Conservation (phyloP, 2,797 vertebrate genomes). For the Okamejei kenojei region DNA sequence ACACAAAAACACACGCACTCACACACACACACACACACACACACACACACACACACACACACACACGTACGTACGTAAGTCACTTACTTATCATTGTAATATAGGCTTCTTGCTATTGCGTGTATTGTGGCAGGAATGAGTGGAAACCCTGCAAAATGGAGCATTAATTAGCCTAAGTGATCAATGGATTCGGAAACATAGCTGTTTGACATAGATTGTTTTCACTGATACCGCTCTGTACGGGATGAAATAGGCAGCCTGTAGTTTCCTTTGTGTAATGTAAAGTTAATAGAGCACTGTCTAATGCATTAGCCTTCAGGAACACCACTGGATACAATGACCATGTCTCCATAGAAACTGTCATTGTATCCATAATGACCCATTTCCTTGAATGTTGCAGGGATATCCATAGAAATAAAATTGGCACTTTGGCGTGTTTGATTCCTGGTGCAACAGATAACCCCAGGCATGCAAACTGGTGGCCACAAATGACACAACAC, state of each 20-base stretch:
- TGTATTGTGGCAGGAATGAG: conserved; percentile 86
- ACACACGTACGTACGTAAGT: background rate
- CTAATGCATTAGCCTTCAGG: conserved; percentile 24
- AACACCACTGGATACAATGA: background rate
- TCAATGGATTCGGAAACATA: background rate
- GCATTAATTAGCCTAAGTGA: background rate
- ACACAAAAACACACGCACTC: background rate
- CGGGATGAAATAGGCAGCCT: background rate
- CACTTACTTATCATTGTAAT: conserved; percentile 93
- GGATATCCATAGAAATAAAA: conserved; percentile 4
- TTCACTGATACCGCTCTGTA: background rate
- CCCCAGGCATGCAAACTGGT: background rate
- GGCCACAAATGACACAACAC: too few species aligned
- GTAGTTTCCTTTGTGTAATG: conserved; percentile 26
- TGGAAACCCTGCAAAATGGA: conserved; percentile 73
- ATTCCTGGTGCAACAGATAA: background rate
- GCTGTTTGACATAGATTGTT: background rate
- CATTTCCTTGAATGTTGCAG: conserved; percentile 5
- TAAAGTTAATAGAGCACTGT: conserved; percentile 21
- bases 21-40: background rate
- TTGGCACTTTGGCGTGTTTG: background rate
- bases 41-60: too few species aligned
- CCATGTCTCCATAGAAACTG: conserved; percentile 2
- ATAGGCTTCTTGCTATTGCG: conserved; percentile 79
- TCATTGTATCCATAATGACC: background rate